A percentile compares a stretch with the other conserved stretches of the same genome.
These are phyloP conservation scores for Orgyia antiqua DNA, from an alignment of 2,888 invertebrate species.

Conservation along the genomic window DNA sequence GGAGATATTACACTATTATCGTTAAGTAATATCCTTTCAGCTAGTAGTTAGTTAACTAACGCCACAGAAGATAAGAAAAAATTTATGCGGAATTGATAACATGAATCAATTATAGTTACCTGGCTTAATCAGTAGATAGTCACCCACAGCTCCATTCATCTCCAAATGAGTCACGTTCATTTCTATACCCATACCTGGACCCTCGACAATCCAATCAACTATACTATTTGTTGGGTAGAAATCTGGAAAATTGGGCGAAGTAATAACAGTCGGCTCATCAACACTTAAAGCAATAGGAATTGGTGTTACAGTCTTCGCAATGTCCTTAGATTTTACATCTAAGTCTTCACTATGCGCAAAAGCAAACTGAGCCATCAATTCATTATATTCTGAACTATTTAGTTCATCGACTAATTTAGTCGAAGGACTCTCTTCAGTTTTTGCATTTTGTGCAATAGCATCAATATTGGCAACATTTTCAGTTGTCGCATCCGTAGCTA, in stretches of 20 bases:
- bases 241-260: conserved; percentile 49
- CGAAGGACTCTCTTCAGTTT: neutral
- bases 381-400: conserved; percentile 32
- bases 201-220: conserved; percentile 57
- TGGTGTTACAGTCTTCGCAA: conserved; percentile 28
- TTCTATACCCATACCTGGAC: conserved; percentile 61
- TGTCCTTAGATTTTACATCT: conserved; percentile 28
- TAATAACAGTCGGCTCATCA: conserved; percentile 38
- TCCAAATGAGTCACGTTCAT: conserved; percentile 56
- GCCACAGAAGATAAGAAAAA: too few relatives aligned
- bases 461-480: neutral
- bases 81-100: too few relatives aligned
- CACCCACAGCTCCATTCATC: conserved; percentile 49
- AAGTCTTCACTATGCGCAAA: conserved; percentile 30
- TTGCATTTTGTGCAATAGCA: neutral
- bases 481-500: neutral
- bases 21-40: too few relatives aligned
- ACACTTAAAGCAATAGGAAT: conserved; percentile 35
- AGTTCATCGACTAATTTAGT: conserved; percentile 28
- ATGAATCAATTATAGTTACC: conserved; percentile 32
- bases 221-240: conserved; percentile 47
- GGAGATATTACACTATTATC: too few relatives aligned
- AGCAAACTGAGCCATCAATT: conserved; percentile 38
- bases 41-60: too few relatives aligned
- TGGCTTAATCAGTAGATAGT: conserved; percentile 64